Evolutionary conservation across 35 echinoderm and acorn worm species (phyloP), one percentile per base, ranked within the genome.

Genomic region (Diadema setosum): DNA sequence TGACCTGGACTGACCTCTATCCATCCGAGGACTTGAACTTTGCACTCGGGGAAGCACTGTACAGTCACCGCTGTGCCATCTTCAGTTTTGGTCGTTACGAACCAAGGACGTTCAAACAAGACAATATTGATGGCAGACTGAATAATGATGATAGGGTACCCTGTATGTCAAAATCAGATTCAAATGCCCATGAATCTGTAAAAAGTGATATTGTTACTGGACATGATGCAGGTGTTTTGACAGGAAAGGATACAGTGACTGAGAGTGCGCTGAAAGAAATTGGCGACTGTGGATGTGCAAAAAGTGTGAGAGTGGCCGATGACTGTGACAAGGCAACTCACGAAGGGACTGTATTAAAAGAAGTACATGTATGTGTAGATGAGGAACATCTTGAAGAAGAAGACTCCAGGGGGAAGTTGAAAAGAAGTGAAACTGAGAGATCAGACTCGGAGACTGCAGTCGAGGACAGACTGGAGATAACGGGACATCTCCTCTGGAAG

Each of bases 1-100:
- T 94, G 1, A 94, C 96, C 0, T 98, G 96, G 96, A 98, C 96
- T n/a, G 96, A 98, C 29, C 86, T 98, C 20, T 98, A 98, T 30
- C 96, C 96, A 2, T 85, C 29, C 3, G 89, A 98, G 30, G 92
- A 98, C 3, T 34, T 98, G 69, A 98, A 98, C 48, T 98, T 98
- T 94, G 96, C 94, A 5, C 67, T 98, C 14, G 96, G 96, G 49
- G 96, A 98, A 63, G 92, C 96, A 0, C 90, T 85, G 4, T 85
- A 80, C n/a, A 67, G 58, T 32, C 78, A 85, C 30, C 84, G 85
- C 1, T 91, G 84, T 61, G 96, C 92, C 2, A 86, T 98, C n/a
- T 91, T 98, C 33, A 87, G 92, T 17, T 98, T 98, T 80, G 96
- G 96, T 2, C 65, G 96, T 30, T 98, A 83, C 56, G 96, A 98